A percentile compares a stretch with the other conserved stretches of the same genome.
These are phyloP conservation scores for Lucilia cuprina DNA, from an alignment of 1,140 invertebrate species.

Conservation along the genomic window DNA sequence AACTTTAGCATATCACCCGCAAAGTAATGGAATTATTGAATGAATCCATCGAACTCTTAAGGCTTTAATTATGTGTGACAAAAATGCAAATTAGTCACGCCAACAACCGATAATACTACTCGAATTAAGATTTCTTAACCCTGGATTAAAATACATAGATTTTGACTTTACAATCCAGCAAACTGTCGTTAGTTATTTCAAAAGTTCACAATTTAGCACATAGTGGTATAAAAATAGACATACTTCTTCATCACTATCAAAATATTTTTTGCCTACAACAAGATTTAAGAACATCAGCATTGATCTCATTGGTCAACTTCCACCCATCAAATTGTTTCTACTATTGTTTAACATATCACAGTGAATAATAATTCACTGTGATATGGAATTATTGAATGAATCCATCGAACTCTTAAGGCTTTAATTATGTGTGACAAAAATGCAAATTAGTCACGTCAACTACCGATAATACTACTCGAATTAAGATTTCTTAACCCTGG, in stretches of 20 bases:
- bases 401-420: too few relatives aligned
- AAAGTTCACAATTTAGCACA: neutral
- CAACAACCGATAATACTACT: constrained; percentile 37
- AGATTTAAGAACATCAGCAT: neutral
- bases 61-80: too few relatives aligned
- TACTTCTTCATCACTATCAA: neutral
- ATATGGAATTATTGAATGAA: neutral
- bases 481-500: constrained; percentile 40
- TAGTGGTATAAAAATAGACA: neutral
- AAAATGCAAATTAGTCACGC: neutral
- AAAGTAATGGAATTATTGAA: neutral
- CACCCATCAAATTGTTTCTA: neutral
- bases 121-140: constrained; percentile 42
- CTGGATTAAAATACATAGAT: too few relatives aligned
- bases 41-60: neutral
- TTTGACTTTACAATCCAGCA: neutral
- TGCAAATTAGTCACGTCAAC: neutral
- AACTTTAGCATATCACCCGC: neutral
- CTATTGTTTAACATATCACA: neutral
- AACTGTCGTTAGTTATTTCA: neutral
- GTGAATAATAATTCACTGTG: too few relatives aligned
- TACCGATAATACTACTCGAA: constrained; percentile 41
- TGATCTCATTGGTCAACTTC: neutral
- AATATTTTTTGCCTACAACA: neutral
- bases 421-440: neutral